Evolutionary conservation across 2,113 vertebrate genomes (phyloP).

Genomic region (Eonycteris spelaea): DNA sequence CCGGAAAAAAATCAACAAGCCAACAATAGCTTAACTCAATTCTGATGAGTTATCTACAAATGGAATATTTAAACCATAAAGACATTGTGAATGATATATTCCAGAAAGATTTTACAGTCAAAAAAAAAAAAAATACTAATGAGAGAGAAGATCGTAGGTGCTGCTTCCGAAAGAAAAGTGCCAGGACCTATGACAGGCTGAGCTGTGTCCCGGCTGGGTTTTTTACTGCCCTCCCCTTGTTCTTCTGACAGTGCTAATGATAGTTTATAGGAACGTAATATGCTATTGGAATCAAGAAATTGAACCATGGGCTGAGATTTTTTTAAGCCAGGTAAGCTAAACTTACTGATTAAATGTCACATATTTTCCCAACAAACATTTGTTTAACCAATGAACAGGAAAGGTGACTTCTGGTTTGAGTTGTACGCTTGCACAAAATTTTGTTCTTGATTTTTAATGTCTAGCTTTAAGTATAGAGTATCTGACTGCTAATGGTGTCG

Average conservation of each 20-base stretch:
- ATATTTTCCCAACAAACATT: background rate
- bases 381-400: background rate
- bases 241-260: background rate
- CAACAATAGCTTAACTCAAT: background rate
- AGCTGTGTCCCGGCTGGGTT: background rate
- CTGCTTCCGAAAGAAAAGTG: background rate
- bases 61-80: background rate
- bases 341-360: constrained; percentile 17
- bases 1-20: background rate
- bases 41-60: constrained; percentile 9
- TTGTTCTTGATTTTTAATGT: constrained; percentile 25
- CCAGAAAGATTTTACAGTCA: background rate
- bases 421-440: background rate
- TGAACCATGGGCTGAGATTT: background rate
- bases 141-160: background rate
- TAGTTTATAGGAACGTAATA: background rate
- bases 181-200: background rate
- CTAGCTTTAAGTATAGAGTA: constrained; percentile 6
- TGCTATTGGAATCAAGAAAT: background rate
- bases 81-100: background rate
- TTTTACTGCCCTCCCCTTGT: background rate
- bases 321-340: constrained; percentile 22
- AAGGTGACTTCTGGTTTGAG: background rate
- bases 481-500: background rate
- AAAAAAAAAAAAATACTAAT: background rate